Evolutionary conservation across 64 coral and sea anemone genomes (phyloP).

Genomic region (Cladopsammia gracilis): DNA sequence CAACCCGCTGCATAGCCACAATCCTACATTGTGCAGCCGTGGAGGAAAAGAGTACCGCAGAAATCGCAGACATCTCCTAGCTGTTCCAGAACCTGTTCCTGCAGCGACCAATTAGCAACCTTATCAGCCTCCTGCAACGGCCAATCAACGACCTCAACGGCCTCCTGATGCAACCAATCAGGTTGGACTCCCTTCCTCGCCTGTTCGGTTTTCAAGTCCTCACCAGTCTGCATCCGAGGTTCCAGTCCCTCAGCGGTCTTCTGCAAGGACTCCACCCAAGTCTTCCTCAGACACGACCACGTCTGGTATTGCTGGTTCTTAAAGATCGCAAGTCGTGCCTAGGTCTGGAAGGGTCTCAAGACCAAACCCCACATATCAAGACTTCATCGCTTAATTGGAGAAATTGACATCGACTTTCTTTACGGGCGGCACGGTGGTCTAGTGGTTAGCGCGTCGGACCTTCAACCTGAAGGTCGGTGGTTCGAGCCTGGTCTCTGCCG

Average conservation of each 20-base stretch:
- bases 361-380: conserved; percentile 1
- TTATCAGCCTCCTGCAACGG: neutral
- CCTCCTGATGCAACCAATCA: too few relatives aligned
- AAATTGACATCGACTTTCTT: neutral
- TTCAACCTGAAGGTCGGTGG: too few relatives aligned
- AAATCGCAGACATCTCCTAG: neutral
- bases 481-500: too few relatives aligned
- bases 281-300: neutral
- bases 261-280: neutral
- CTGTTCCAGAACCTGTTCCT: neutral
- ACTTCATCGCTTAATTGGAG: neutral
- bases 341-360: neutral
- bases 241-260: neutral
- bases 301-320: neutral
- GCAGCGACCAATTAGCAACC: too few relatives aligned
- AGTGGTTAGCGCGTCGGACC: too few relatives aligned
- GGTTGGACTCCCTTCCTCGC: neutral
- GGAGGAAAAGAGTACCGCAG: neutral
- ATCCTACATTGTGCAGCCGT: neutral
- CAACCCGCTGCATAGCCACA: neutral
- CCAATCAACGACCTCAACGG: neutral
- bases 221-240: neutral
- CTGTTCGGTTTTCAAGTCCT: neutral
- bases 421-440: too few relatives aligned
- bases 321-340: neutral